A percentile compares a stretch with the other conserved stretches of the same genome.
Conservation (phyloP, 2,888 invertebrate genomes). For the Lasioglossum leucozonium region DNA sequence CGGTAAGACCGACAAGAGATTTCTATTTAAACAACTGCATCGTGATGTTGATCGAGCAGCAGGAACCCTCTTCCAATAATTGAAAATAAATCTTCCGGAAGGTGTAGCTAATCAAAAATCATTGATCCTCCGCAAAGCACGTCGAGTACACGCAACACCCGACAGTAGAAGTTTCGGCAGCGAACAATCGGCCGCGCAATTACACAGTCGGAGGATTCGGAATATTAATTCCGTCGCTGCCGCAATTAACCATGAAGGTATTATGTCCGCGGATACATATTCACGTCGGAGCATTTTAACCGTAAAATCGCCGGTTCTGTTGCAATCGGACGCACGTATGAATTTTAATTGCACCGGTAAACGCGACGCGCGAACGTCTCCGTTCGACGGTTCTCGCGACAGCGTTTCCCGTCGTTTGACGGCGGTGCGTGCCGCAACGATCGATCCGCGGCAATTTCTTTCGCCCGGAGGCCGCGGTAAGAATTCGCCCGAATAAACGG, state of each 20-base stretch:
- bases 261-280: conserved; percentile 5
- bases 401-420: conserved; percentile 33
- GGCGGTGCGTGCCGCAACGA: conserved; percentile 51
- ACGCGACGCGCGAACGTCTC: background rate
- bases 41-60: no score
- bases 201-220: conserved; percentile 19
- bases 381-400: conserved; percentile 1
- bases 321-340: conserved; percentile 42
- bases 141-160: background rate
- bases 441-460: no score
- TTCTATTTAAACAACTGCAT: no score
- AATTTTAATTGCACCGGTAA: conserved; percentile 41
- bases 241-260: conserved; percentile 35
- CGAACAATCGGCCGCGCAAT: conserved; percentile 13
- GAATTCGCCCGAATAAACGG: conserved; percentile 58
- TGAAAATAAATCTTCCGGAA: background rate
- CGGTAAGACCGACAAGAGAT: no score
- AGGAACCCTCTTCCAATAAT: background rate
- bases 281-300: conserved; percentile 21
- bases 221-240: conserved; percentile 12
- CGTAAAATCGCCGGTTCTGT: background rate
- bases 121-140: background rate
- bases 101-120: background rate
- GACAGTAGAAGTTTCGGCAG: background rate
- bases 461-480: no score